Base-by-base conservation (phyloP, 2,113 vertebrate species). In the Brachyhypopomus occidentalis region DNA sequence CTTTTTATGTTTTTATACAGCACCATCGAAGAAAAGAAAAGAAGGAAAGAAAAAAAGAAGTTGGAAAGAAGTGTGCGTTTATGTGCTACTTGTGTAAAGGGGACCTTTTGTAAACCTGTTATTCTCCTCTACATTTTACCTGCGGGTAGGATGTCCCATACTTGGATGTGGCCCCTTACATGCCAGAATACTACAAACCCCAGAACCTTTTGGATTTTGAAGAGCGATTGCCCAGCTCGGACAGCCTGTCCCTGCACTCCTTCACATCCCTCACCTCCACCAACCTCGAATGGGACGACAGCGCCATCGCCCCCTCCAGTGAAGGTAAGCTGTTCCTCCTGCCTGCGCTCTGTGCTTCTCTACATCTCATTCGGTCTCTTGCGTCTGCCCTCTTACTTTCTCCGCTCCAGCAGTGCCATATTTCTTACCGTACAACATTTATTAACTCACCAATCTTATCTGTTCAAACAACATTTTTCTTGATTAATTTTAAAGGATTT, bases 101-200 rank as follows among this genome's bases (percentile, higher is more conserved):
- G 1, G 16, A 58, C 56, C 12, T 59, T 36, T 48, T 58, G 63
- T 7, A 11, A 16, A 34, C 45, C 48, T 25, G 4, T 27, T 20
- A 78, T 34, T 27, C 66, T 45, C 23, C 12, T 4, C 5, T 52
- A 63, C 52, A 25, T 66, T 58, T 27, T 56, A 6, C 7, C 73
- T 82, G 55, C 19, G 81, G 64, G 12, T 89, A 99, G 98, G 98
- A 99, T 0, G 97, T 95, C 55, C 98, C 98, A 0, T 99, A 99
- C 84, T 87, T 99, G 86, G 98, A 99, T 16, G 91, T 99, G 91
- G 97, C 97, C 5, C 97, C 98, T 0, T 99, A 99, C 92, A 99
- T 99, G 98, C 98, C 98, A 0, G 98, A 99, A 55, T 99, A 98
- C 92, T 99, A 99, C 91, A 99, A 98, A 83, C 98, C 98, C 6